Percentiles rank a stretch among this genome's conserved stretches.
Conservation (phyloP, 2,797 vertebrate species). For the Neomorphus geoffroyi region DNA sequence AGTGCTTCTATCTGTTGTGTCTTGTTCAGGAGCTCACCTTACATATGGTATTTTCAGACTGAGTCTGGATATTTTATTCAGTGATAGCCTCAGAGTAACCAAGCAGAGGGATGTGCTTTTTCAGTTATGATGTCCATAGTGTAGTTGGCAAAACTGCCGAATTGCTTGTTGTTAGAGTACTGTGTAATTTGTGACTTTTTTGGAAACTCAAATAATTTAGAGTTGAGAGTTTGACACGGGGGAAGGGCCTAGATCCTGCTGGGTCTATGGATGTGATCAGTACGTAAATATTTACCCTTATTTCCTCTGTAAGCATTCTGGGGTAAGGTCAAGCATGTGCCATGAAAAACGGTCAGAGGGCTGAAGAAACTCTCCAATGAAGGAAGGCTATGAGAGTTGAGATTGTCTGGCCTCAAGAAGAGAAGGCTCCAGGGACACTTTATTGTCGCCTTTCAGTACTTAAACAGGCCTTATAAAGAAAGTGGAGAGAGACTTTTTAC, state of each 20-base stretch:
- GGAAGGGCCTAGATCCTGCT: neutral
- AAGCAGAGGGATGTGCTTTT: neutral
- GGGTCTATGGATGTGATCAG: neutral
- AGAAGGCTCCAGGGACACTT: neutral
- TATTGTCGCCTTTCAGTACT: neutral
- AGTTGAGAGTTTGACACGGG: neutral
- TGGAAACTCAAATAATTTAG: neutral
- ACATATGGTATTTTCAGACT: neutral
- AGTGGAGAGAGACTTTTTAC: neutral
- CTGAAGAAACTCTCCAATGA: neutral
- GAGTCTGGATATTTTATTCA: neutral
- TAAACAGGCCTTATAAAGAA: neutral
- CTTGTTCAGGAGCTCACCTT: neutral
- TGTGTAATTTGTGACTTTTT: neutral
- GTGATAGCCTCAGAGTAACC: neutral
- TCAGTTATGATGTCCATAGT: accelerated
- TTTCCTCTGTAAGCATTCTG: neutral
- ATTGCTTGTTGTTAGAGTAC: neutral
- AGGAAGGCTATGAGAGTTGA: neutral
- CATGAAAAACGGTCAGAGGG: neutral
- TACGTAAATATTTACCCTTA: neutral
- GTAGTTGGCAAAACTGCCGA: neutral
- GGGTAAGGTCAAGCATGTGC: neutral
- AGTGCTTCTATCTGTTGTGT: neutral
- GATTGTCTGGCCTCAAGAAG: neutral